Base-by-base conservation (phyloP, 2,797 vertebrate species). In the Halcyon badia region DNA sequence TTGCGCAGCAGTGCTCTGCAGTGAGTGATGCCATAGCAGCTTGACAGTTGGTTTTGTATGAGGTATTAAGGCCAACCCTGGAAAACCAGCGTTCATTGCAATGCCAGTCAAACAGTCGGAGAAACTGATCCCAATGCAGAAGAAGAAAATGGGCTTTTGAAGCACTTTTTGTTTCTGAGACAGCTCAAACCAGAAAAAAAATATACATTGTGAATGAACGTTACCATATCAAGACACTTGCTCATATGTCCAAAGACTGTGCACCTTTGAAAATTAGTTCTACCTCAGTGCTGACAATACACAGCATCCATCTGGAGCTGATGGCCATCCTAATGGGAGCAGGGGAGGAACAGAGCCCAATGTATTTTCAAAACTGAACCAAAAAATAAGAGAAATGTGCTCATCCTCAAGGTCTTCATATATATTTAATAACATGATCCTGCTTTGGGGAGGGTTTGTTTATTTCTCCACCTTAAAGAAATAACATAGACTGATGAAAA, bases 21-120 rank as follows among this genome's bases (percentile, higher is more conserved):
- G 0, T 33, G 35, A 48, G 75, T 12, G 51, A 54, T 0, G 3
- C 52, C 0, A 7, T n/a, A 61, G 71, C 52, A 81, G 33, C 71
- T 30, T 31, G 26, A 8, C 1, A 6, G 30, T 62, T 65, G 52
- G 18, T 42, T 90, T 58, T 52, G 11, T 44, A 4, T 16, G 39
- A 93, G 52, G 16, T 71, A 37, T 62, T 37, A 61, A 46, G 44
- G 35, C 61, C 2, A 3, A 41, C 28, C 17, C 58, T 58, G 42
- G 65, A 87, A 83, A 78, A 75, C 13, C 49, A 65, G 42, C 3
- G 0, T 72, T 54, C 2, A 4, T 13, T 42, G 26, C 31, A 12
- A 54, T 35, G 37, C 33, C 52, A 56, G 51, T 79, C 81, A 81
- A 35, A 49, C 20, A 31, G 28, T 1, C 0, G 1, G n/a, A 1